These are phyloP conservation scores for Apamea monoglypha DNA, from an alignment of 2,888 invertebrate species.

Conservation along the genomic window DNA sequence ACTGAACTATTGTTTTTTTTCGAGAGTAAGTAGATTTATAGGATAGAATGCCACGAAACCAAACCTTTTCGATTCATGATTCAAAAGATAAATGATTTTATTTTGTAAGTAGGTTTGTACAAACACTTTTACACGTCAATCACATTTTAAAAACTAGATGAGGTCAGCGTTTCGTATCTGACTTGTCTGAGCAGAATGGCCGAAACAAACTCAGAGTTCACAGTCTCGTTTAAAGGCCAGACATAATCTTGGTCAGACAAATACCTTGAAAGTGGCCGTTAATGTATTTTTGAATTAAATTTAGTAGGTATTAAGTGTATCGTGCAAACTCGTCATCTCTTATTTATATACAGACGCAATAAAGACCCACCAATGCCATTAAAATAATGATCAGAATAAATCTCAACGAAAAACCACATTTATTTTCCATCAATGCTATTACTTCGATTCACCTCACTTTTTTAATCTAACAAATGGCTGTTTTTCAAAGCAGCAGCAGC, in stretches of 20 bases:
- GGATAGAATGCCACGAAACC: neutral
- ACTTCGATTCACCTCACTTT: conserved; percentile 34
- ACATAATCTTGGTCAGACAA: no score
- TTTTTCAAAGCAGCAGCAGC: conserved; percentile 51
- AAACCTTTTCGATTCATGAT: neutral
- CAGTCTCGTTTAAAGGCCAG: no score
- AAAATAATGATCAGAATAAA: conserved; percentile 17
- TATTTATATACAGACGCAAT: neutral
- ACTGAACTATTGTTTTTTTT: neutral
- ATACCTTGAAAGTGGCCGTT: neutral
- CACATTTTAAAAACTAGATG: no score
- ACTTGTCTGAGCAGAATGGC: no score
- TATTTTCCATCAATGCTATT: conserved; percentile 31
- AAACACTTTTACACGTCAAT: no score
- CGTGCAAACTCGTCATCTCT: neutral
- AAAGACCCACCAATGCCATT: conserved; percentile 3
- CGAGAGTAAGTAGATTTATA: no score
- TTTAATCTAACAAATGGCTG: conserved; percentile 67
- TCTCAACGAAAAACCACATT: neutral
- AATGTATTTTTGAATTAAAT: neutral
- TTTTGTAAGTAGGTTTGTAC: no score
- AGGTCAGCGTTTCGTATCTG: no score
- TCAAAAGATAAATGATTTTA: neutral
- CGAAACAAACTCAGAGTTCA: no score
- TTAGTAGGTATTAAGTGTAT: neutral